phyloP scores from a whole-genome alignment of 1,140 invertebrate species.

The Bombus pyrosoma region DNA sequence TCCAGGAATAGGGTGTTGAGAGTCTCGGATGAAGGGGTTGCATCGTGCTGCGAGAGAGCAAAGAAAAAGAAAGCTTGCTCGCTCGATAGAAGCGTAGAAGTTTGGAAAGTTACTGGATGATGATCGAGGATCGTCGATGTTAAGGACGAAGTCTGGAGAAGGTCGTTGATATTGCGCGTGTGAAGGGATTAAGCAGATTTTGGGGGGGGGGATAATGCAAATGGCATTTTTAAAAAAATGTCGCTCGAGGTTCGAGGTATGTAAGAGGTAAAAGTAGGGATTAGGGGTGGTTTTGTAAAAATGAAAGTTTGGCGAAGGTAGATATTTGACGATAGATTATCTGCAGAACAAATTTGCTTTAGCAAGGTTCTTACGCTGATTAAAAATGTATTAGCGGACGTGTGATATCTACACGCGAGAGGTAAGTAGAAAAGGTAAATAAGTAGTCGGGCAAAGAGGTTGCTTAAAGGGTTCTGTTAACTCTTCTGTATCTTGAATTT shows the following conservation, averaged over 20 bases:
- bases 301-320: not conserved
- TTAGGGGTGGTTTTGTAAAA: not conserved
- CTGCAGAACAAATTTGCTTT: not conserved
- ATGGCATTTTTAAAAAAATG: too few relatives aligned
- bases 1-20: too few relatives aligned
- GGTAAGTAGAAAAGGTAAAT: not conserved
- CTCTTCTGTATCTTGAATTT: not conserved
- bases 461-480: not conserved
- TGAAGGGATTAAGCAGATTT: too few relatives aligned
- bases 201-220: too few relatives aligned
- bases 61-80: not conserved
- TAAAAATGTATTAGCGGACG: not conserved
- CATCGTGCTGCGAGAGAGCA: not conserved
- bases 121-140: too few relatives aligned
- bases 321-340: not conserved
- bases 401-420: not conserved
- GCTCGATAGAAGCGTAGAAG: too few relatives aligned
- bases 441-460: not conserved
- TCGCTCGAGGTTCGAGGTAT: not conserved
- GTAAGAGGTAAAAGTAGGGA: not conserved
- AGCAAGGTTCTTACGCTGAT: not conserved
- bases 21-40: not conserved
- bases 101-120: too few relatives aligned
- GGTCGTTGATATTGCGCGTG: too few relatives aligned
- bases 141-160: too few relatives aligned